Percentiles rank a stretch among this genome's conserved stretches.
These are phyloP conservation scores for Notolabrus celidotus DNA, from an alignment of 2,797 vertebrate genomes.

Conservation along the genomic window DNA sequence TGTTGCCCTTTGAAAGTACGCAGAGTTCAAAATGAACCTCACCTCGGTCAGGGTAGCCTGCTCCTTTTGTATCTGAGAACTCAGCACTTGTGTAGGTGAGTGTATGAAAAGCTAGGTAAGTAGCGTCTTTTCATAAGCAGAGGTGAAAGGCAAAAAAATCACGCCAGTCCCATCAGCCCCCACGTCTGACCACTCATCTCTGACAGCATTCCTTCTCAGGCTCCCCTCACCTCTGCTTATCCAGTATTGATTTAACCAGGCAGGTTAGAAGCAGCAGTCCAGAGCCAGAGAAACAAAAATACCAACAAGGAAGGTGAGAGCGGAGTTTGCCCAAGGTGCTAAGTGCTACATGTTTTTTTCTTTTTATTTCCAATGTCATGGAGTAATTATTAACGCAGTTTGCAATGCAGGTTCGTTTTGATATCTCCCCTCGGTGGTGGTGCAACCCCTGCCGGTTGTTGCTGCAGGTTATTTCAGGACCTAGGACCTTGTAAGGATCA, in stretches of 20 bases:
- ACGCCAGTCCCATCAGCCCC: constrained; percentile 18
- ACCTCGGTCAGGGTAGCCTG: constrained; percentile 15
- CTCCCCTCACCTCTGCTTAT: constrained; percentile 38
- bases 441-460: constrained; percentile 27
- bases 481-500: constrained; percentile 51
- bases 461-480: constrained; percentile 50
- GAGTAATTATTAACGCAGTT: constrained; percentile 63
- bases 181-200: constrained; percentile 16
- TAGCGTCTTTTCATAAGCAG: constrained; percentile 7
- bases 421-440: constrained; percentile 32
- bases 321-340: constrained; percentile 17
- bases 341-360: constrained; percentile 53
- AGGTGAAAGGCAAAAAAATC: constrained; percentile 37
- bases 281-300: constrained; percentile 59
- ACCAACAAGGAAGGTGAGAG: constrained; percentile 29
- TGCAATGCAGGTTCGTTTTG: constrained; percentile 44
- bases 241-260: constrained; percentile 53
- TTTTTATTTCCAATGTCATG: constrained; percentile 50
- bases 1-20: constrained; percentile 79
- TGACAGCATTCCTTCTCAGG: constrained; percentile 31
- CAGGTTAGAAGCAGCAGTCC: constrained; percentile 32
- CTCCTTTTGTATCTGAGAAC: constrained; percentile 16
- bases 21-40: constrained; percentile 62
- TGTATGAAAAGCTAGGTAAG: not conserved
- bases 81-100: constrained; percentile 33